Evolutionary conservation across 1,140 invertebrate genomes (phyloP).

Genomic region (Drosophila kohkoa): DNA sequence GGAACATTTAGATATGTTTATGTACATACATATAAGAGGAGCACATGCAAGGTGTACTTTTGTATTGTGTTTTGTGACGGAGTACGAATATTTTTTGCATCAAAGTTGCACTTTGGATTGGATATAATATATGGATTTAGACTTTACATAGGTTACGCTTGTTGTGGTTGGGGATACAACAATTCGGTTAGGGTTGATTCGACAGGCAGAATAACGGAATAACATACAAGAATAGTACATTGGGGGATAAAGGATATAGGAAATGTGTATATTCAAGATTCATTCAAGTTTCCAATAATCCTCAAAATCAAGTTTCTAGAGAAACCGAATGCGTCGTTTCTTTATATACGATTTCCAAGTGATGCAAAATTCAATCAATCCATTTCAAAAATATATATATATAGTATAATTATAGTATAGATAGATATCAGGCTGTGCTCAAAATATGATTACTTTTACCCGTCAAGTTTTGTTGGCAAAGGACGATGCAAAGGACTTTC

Average conservation of each 20-base stretch:
- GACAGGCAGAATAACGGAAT: constrained; percentile 54
- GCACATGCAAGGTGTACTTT: constrained; percentile 57
- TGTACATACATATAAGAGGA: constrained; percentile 45
- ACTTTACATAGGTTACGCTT: constrained; percentile 57
- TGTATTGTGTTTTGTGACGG: constrained; percentile 44
- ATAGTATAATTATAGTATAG: constrained; percentile 27
- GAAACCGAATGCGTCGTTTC: constrained; percentile 53
- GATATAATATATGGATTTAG: constrained; percentile 50
- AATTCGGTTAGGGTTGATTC: constrained; percentile 60
- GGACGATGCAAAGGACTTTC: constrained; percentile 84
- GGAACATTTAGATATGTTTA: constrained; percentile 26
- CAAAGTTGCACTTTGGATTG: constrained; percentile 24
- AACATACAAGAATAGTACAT: constrained; percentile 28
- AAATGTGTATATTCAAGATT: constrained; percentile 22
- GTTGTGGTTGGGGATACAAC: constrained; percentile 70
- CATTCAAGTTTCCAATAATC: constrained; percentile 62
- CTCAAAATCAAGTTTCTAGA: constrained; percentile 58
- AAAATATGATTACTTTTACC: constrained; percentile 83
- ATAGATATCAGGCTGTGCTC: constrained; percentile 69
- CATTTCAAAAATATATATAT: constrained; percentile 35
- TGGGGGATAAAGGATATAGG: constrained; percentile 6
- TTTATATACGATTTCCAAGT: constrained; percentile 47
- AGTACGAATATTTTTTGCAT: constrained; percentile 26
- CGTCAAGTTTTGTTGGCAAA: constrained; percentile 84
- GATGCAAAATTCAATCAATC: constrained; percentile 66